phyloP scores from a whole-genome alignment of 1,140 invertebrate species.

The Diorhabda carinulata region DNA sequence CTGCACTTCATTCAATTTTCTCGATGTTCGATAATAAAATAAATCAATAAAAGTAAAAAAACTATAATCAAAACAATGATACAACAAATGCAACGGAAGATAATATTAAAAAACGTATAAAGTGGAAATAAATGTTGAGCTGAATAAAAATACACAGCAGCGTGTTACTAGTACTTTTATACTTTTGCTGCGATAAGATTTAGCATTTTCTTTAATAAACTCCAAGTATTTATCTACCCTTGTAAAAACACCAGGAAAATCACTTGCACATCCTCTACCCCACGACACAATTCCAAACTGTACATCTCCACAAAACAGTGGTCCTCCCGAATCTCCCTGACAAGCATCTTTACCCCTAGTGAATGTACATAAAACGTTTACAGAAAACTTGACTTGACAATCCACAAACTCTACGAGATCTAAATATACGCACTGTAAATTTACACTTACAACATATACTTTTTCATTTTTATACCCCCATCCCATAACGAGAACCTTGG shows the following conservation, averaged over 20 bases:
- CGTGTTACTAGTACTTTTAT: no score
- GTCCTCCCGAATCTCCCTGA: constrained; percentile 53
- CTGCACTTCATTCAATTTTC: no score
- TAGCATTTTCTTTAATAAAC: constrained; percentile 35
- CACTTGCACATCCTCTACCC: constrained; percentile 48
- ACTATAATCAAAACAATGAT: no score
- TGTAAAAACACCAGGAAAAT: constrained; percentile 45
- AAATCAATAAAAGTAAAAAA: no score
- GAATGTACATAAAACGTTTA: background rate
- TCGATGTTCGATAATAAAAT: no score
- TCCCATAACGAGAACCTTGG: background rate
- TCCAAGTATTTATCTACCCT: constrained; percentile 39
- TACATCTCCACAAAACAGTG: constrained; percentile 48
- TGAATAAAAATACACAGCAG: no score
- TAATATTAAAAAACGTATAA: no score
- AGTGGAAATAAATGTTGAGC: no score
- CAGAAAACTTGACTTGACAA: constrained; percentile 1
- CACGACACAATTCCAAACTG: constrained; percentile 50
- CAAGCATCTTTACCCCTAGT: constrained; percentile 22
- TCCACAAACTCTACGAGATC: background rate
- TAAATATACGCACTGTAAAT: background rate
- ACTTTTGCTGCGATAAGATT: background rate
- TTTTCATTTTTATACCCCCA: background rate
- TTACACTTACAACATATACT: background rate
- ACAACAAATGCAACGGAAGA: no score